Evolutionary conservation across 2,888 invertebrate genomes (phyloP).

Genomic region (Clivina fossor): DNA sequence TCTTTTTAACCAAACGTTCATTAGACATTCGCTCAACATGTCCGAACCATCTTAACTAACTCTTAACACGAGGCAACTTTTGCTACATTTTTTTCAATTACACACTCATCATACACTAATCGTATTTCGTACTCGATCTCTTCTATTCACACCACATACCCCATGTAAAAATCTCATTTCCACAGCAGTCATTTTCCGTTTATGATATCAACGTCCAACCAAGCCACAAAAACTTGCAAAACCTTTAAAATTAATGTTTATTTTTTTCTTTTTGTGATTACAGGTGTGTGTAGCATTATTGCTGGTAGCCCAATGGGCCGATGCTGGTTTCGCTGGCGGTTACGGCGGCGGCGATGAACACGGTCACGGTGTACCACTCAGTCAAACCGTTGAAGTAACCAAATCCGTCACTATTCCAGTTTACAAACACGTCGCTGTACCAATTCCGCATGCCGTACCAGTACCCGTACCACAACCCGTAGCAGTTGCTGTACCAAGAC

Average conservation of each 20-base stretch:
- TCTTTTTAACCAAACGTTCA: too few relatives aligned
- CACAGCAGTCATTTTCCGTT: too few relatives aligned
- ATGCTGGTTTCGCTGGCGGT: constrained; percentile 48
- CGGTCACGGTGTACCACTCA: constrained; percentile 55
- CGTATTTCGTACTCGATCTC: too few relatives aligned
- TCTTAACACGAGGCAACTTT: too few relatives aligned
- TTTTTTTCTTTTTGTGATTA: constrained; percentile 35
- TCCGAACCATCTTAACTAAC: too few relatives aligned
- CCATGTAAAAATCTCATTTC: too few relatives aligned
- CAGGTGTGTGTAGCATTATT: constrained; percentile 48
- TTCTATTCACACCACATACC: too few relatives aligned
- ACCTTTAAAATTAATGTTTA: background rate
- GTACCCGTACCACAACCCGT: constrained; percentile 57
- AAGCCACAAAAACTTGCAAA: background rate
- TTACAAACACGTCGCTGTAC: constrained; percentile 56
- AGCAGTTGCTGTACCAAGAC: constrained; percentile 58
- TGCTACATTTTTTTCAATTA: too few relatives aligned
- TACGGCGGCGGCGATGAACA: constrained; percentile 39
- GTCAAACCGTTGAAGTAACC: constrained; percentile 68
- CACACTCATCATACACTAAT: too few relatives aligned
- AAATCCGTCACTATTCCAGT: constrained; percentile 63
- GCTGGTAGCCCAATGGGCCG: constrained; percentile 45
- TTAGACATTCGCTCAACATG: too few relatives aligned
- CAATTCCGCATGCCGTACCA: constrained; percentile 55
- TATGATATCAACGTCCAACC: background rate